phyloP scores from a whole-genome alignment of 2,888 invertebrate species.

The Leptinotarsa peninsularis region DNA sequence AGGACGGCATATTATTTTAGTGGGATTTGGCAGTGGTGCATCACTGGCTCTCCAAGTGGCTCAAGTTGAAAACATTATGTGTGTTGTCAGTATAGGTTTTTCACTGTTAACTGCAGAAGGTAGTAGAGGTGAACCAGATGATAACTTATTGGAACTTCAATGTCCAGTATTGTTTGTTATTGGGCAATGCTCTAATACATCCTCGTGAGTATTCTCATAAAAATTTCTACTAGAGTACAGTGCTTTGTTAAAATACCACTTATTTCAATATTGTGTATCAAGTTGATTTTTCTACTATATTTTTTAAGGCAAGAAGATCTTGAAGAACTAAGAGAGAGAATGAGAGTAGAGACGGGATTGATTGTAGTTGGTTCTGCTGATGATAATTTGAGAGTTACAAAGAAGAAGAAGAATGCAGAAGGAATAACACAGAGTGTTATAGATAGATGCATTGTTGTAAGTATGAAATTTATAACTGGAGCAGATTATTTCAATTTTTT shows the following conservation, averaged over 20 bases:
- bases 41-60: slow-evolving; percentile 81
- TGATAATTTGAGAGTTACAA: slow-evolving; percentile 77
- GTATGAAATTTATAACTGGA: slow-evolving; percentile 39
- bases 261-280: neutral
- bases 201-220: slow-evolving; percentile 65
- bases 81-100: slow-evolving; percentile 83
- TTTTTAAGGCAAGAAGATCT: slow-evolving; percentile 76
- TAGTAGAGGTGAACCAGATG: slow-evolving; percentile 79
- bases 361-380: slow-evolving; percentile 85
- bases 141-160: slow-evolving; percentile 77
- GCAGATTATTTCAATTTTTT: neutral
- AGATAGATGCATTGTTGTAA: slow-evolving; percentile 79
- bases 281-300: neutral
- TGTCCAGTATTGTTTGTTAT: slow-evolving; percentile 83
- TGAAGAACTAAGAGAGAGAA: slow-evolving; percentile 80
- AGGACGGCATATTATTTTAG: slow-evolving; percentile 78
- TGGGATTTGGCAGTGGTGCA: slow-evolving; percentile 83
- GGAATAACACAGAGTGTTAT: slow-evolving; percentile 84
- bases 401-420: slow-evolving; percentile 77
- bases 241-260: neutral
- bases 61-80: slow-evolving; percentile 77
- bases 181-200: slow-evolving; percentile 78
- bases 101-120: slow-evolving; percentile 81
- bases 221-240: too few relatives aligned
- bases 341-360: slow-evolving; percentile 81